These are phyloP conservation scores for Heliothis peltigera DNA, from an alignment of 2,888 invertebrate species.

Conservation along the genomic window DNA sequence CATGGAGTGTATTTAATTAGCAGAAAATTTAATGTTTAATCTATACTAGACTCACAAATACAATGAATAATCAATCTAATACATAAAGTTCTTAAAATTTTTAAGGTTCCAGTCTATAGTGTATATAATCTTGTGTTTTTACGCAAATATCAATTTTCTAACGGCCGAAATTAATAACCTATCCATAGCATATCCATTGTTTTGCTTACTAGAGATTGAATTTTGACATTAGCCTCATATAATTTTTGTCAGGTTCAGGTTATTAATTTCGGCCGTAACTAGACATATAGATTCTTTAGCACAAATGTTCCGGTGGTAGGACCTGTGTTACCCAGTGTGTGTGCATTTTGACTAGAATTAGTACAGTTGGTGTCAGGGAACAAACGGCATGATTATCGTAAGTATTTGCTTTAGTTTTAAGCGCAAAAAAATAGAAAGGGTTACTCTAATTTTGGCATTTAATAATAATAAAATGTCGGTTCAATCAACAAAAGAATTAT, in stretches of 20 bases:
- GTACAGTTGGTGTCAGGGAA: conserved; percentile 87
- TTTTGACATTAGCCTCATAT: too few relatives aligned
- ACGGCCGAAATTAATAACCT: too few relatives aligned
- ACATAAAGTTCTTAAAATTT: too few relatives aligned
- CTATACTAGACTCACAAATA: too few relatives aligned
- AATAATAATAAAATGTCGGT: conserved; percentile 3
- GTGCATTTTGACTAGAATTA: conserved; percentile 74
- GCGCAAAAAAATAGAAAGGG: conserved; percentile 38
- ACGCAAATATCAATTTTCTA: conserved; percentile 4
- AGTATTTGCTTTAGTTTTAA: conserved; percentile 63
- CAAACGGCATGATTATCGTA: conserved; percentile 72
- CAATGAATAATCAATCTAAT: too few relatives aligned
- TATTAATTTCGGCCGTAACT: too few relatives aligned
- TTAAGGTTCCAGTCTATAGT: too few relatives aligned
- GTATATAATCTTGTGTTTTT: too few relatives aligned
- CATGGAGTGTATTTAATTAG: neutral
- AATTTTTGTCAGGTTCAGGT: too few relatives aligned
- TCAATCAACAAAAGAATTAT: neutral
- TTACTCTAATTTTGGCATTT: conserved; percentile 47
- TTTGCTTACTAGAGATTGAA: too few relatives aligned
- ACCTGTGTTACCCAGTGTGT: conserved; percentile 77
- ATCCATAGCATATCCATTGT: too few relatives aligned
- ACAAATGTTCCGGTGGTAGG: conserved; percentile 81
- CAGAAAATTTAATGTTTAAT: too few relatives aligned
- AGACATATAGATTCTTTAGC: conserved; percentile 72